phyloP scores from a whole-genome alignment of 2,797 vertebrate genomes.

The Malacoctenus gilli region DNA sequence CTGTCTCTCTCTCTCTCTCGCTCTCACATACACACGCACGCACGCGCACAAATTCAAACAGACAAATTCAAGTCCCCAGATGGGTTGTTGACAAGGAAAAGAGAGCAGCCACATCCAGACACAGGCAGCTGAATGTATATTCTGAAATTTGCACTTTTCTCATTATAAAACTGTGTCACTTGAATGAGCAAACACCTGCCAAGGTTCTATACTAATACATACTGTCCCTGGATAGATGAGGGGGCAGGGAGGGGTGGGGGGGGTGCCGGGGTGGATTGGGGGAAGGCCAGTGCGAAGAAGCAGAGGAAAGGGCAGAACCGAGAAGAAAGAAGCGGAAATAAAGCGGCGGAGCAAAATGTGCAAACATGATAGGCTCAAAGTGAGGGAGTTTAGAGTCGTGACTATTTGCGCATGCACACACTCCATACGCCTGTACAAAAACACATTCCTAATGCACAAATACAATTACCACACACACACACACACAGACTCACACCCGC shows the following conservation, averaged over 20 bases:
- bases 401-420: constrained; percentile 21
- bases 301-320: constrained; percentile 17
- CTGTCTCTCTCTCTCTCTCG: background rate
- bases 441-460: constrained; percentile 14
- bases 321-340: constrained; percentile 9
- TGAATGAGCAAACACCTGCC: constrained; percentile 77
- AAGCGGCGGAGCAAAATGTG: constrained; percentile 28
- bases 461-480: constrained; percentile 14
- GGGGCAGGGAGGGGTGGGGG: background rate
- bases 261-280: background rate
- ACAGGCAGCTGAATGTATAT: constrained; percentile 68
- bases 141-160: constrained; percentile 79
- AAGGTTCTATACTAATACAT: constrained; percentile 65
- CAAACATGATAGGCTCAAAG: constrained; percentile 30
- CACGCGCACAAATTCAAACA: constrained; percentile 2
- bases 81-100: constrained; percentile 74
- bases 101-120: constrained; percentile 63
- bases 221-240: constrained; percentile 58
- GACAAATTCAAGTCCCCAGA: constrained; percentile 60
- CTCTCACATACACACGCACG: constrained; percentile 3
- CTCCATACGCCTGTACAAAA: constrained; percentile 18
- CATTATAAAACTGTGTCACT: constrained; percentile 78
- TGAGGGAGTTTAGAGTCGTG: constrained; percentile 4
- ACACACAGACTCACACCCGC: background rate
- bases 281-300: constrained; percentile 2